phyloP scores from a whole-genome alignment of 2,113 vertebrate genomes.

The Arenaria interpres region DNA sequence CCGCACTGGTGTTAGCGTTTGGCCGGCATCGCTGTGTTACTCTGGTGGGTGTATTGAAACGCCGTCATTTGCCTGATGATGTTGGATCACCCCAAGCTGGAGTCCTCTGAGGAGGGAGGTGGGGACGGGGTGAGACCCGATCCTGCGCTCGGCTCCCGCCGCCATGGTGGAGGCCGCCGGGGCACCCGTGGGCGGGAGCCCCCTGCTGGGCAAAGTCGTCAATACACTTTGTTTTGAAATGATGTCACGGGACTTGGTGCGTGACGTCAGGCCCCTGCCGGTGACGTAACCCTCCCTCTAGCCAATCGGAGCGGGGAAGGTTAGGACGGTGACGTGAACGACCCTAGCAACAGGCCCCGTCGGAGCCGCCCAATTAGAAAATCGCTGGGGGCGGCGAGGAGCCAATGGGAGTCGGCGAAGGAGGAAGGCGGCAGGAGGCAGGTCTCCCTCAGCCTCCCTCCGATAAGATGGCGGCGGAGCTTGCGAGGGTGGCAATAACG shows the following conservation, averaged over 20 bases:
- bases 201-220: not conserved
- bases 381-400: not conserved
- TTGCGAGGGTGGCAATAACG: slow-evolving; percentile 69
- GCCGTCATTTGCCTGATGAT: accelerated
- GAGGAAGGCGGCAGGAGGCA: slow-evolving; percentile 79
- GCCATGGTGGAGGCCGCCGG: not conserved
- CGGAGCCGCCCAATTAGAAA: slow-evolving; percentile 66
- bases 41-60: accelerated
- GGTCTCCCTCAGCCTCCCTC: slow-evolving; percentile 76
- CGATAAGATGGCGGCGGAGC: slow-evolving; percentile 90
- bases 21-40: accelerated
- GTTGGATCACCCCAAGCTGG: accelerated
- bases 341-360: slow-evolving; percentile 56
- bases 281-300: not conserved
- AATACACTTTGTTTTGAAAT: not conserved
- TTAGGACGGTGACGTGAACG: not conserved
- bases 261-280: not conserved
- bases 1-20: accelerated
- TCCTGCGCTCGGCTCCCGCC: not conserved
- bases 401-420: slow-evolving; percentile 72
- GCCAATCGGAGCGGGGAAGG: not conserved
- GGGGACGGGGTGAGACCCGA: accelerated
- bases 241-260: not conserved
- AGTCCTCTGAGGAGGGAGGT: accelerated
- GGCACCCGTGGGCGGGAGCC: not conserved